Percentiles rank a stretch among this genome's conserved stretches.
These are phyloP conservation scores for Epirrhoe tristata DNA, from an alignment of 2,888 invertebrate genomes.

Conservation along the genomic window DNA sequence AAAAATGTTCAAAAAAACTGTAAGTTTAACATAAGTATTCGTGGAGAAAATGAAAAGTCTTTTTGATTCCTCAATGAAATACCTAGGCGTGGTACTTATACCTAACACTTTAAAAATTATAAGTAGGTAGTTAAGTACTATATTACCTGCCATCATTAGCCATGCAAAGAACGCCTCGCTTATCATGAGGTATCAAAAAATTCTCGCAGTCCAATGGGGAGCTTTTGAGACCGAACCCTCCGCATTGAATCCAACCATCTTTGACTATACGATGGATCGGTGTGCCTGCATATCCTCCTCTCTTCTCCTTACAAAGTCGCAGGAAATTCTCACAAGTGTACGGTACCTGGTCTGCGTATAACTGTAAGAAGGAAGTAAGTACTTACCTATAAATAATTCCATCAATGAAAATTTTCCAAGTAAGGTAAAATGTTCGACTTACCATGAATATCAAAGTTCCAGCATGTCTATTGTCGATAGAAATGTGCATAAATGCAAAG, in stretches of 20 bases:
- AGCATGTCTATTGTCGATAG: constrained; percentile 68
- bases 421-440: constrained; percentile 46
- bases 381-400: too few species aligned
- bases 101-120: too few species aligned
- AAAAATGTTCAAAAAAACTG: too few species aligned
- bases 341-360: constrained; percentile 86
- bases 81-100: too few species aligned
- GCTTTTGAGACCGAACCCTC: constrained; percentile 77
- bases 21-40: too few species aligned
- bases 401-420: not conserved
- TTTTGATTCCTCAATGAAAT: too few species aligned
- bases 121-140: too few species aligned
- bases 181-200: constrained; percentile 87
- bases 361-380: constrained; percentile 62
- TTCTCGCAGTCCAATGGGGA: constrained; percentile 86
- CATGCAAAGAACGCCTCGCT: constrained; percentile 90
- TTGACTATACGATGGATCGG: constrained; percentile 88
- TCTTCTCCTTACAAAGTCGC: constrained; percentile 76
- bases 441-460: constrained; percentile 87
- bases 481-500: constrained; percentile 83
- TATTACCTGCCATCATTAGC: constrained; percentile 87
- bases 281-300: constrained; percentile 82
- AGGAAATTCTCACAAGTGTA: constrained; percentile 85
- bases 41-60: too few species aligned
- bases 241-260: constrained; percentile 90